Conservation (phyloP, 1,140 invertebrate genomes). For the Diabrotica virgifera region DNA sequence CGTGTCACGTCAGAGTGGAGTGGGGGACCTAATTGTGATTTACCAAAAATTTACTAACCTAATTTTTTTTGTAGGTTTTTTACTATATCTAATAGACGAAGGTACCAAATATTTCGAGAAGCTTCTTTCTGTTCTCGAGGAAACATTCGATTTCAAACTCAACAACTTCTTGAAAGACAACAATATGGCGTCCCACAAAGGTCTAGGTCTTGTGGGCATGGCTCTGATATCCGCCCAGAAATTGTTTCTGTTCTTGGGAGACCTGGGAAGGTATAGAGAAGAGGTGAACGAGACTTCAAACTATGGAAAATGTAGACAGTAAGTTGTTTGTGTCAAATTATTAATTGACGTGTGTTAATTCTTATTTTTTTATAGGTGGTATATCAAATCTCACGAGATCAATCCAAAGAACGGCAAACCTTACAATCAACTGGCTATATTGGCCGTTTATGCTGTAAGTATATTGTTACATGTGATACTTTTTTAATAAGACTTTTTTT, state of each 20-base stretch:
- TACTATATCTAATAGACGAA: constrained; percentile 76
- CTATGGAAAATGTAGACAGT: constrained; percentile 80
- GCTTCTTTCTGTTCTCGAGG: constrained; percentile 70
- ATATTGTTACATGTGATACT: not conserved
- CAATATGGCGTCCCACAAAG: constrained; percentile 55
- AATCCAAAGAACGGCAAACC: constrained; percentile 93
- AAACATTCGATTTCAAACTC: constrained; percentile 71
- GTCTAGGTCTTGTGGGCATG: constrained; percentile 66
- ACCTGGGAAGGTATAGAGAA: constrained; percentile 86
- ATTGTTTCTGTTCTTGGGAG: constrained; percentile 83
- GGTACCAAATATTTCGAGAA: constrained; percentile 76
- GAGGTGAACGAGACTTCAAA: constrained; percentile 79
- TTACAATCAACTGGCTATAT: constrained; percentile 91
- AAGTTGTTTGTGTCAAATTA: constrained; percentile 39
- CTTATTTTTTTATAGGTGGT: constrained; percentile 61
- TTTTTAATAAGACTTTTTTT: not conserved
- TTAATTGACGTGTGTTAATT: not conserved
- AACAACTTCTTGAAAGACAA: constrained; percentile 59
- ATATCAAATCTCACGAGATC: constrained; percentile 88
- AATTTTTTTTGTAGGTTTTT: constrained; percentile 43
- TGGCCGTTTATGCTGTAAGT: constrained; percentile 67
- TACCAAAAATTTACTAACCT: too few species aligned
- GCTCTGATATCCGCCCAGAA: constrained; percentile 84
- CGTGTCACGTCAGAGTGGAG: too few species aligned
- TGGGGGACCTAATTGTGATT: too few species aligned